phyloP scores from a whole-genome alignment of 1,140 invertebrate species.

The Aethina tumida region DNA sequence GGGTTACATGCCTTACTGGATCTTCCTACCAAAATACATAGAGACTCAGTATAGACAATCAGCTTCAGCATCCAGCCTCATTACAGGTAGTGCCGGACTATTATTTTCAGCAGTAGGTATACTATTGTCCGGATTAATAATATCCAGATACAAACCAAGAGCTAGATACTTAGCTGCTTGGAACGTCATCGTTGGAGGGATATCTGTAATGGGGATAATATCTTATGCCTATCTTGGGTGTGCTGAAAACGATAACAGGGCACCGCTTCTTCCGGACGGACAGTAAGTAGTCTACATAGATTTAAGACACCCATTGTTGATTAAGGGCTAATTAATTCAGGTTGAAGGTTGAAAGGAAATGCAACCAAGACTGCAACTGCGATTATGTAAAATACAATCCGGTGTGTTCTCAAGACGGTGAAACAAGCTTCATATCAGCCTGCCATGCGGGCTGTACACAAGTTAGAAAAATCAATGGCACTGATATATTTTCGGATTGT shows the following conservation, averaged over 20 bases:
- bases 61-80: constrained; percentile 54
- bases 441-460: constrained; percentile 58
- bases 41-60: constrained; percentile 65
- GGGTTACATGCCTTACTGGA: constrained; percentile 64
- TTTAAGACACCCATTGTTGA: not conserved
- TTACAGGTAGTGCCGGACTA: constrained; percentile 60
- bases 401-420: constrained; percentile 49
- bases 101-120: constrained; percentile 64
- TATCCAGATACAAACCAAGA: constrained; percentile 57
- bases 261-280: constrained; percentile 38
- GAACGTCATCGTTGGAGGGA: constrained; percentile 59
- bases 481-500: constrained; percentile 44
- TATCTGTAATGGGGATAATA: constrained; percentile 53
- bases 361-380: constrained; percentile 54
- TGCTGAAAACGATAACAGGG: constrained; percentile 44
- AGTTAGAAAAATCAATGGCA: constrained; percentile 23
- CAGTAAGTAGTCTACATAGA: constrained; percentile 33
- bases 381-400: constrained; percentile 59
- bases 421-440: constrained; percentile 54
- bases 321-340: constrained; percentile 23
- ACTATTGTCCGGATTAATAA: constrained; percentile 54
- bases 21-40: constrained; percentile 68
- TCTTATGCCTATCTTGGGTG: constrained; percentile 63
- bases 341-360: constrained; percentile 40
- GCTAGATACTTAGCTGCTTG: constrained; percentile 59